phyloP scores from a whole-genome alignment of 2,888 invertebrate genomes.

The Leptura quadrifasciata region DNA sequence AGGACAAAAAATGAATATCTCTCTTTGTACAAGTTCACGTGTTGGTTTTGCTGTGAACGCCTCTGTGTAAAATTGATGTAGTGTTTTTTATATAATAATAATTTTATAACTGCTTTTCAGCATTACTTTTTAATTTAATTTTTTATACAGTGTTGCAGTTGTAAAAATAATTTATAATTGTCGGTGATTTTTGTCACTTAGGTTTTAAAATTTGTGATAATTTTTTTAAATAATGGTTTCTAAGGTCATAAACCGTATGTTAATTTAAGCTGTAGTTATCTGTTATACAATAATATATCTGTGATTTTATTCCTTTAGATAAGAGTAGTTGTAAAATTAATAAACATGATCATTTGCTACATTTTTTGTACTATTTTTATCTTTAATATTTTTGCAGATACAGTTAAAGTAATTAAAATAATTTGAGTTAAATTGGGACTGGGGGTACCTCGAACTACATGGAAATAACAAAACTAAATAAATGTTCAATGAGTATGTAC shows the following conservation, averaged over 20 bases:
- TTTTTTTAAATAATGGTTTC: constrained; percentile 47
- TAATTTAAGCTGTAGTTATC: constrained; percentile 48
- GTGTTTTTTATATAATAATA: constrained; percentile 40
- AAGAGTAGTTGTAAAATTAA: constrained; percentile 53
- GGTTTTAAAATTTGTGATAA: constrained; percentile 52
- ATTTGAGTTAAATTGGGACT: too few species aligned
- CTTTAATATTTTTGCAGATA: background rate
- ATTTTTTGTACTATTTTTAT: background rate
- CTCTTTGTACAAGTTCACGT: background rate
- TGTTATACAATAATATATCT: constrained; percentile 72
- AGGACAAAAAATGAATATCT: background rate
- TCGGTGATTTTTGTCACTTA: constrained; percentile 31
- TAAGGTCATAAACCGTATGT: constrained; percentile 34
- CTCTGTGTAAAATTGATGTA: constrained; percentile 46
- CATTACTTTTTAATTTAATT: background rate
- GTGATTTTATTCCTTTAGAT: constrained; percentile 72
- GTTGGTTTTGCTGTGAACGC: background rate
- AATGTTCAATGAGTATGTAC: too few species aligned
- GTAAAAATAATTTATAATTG: constrained; percentile 7
- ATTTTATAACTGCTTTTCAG: constrained; percentile 42
- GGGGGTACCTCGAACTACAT: too few species aligned
- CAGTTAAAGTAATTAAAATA: too few species aligned
- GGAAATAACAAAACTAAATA: too few species aligned
- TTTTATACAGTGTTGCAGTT: constrained; percentile 14
- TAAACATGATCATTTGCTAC: constrained; percentile 44